Conservation (phyloP, 2,113 vertebrate species). For the Peromyscus leucopus region DNA sequence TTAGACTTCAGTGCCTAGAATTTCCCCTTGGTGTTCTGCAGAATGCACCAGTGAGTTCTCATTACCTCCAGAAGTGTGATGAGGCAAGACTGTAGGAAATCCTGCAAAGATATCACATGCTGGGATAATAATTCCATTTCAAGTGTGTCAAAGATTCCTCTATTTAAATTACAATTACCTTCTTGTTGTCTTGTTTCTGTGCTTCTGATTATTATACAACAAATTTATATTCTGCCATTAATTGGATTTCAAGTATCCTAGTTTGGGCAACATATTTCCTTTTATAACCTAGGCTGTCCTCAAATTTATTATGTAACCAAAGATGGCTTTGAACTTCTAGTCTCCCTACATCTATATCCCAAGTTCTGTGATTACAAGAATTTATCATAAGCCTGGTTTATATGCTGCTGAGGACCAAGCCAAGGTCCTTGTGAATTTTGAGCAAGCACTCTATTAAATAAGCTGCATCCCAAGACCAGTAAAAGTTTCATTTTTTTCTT, state of each 20-base stretch:
- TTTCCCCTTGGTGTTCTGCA: background rate
- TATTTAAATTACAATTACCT: background rate
- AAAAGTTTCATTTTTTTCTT: background rate
- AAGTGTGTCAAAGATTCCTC: background rate
- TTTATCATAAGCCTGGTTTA: background rate
- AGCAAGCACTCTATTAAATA: background rate
- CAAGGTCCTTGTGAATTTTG: background rate
- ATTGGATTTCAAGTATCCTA: background rate
- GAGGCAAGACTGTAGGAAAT: rapidly evolving
- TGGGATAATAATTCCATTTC: background rate
- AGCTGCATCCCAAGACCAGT: background rate
- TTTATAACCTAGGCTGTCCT: background rate
- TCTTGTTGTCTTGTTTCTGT: background rate
- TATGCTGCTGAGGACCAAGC: background rate
- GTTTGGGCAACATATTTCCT: background rate
- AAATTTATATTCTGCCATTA: background rate
- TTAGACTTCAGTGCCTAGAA: background rate
- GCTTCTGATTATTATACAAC: background rate
- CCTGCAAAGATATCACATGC: background rate
- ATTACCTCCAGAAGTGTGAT: background rate
- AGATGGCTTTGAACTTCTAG: background rate
- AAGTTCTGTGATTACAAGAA: background rate
- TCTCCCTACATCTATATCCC: background rate
- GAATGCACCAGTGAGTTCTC: background rate
- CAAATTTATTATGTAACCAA: background rate